Evolutionary conservation across 2,888 invertebrate species (phyloP).

Genomic region (Spisula solida): DNA sequence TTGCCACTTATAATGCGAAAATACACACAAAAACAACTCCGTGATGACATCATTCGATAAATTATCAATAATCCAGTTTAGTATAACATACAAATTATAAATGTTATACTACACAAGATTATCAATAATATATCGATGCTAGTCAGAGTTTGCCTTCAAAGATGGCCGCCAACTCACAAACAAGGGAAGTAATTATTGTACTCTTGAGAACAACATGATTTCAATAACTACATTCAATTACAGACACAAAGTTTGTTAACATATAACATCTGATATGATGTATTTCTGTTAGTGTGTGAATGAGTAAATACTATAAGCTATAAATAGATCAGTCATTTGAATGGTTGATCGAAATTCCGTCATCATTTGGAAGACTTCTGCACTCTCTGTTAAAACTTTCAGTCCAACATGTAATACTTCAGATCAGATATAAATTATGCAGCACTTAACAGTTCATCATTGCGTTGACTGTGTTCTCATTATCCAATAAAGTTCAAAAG

Average conservation of each 20-base stretch:
- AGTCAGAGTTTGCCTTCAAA: too few species aligned
- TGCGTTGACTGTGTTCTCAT: constrained; percentile 9
- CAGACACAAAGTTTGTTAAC: constrained; percentile 9
- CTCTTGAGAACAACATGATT: not conserved
- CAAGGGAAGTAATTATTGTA: too few species aligned
- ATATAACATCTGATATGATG: constrained; percentile 37
- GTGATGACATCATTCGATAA: too few species aligned
- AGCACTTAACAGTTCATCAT: constrained; percentile 17
- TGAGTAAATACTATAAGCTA: constrained; percentile 14
- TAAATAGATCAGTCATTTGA: constrained; percentile 24
- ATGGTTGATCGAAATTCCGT: constrained; percentile 33
- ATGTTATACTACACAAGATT: too few species aligned
- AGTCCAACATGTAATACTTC: not conserved
- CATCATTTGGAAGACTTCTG: constrained; percentile 54
- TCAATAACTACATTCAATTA: not conserved
- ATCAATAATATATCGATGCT: too few species aligned
- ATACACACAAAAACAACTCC: too few species aligned
- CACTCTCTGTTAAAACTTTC: constrained; percentile 25
- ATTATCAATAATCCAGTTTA: too few species aligned
- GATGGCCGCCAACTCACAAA: too few species aligned
- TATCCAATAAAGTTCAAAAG: constrained; percentile 4
- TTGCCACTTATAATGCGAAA: too few species aligned
- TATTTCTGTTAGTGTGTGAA: constrained; percentile 26
- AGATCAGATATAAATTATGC: constrained; percentile 22
- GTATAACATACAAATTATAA: too few species aligned